Evolutionary conservation across 2,888 invertebrate species (phyloP), one percentile per base, ranked within the genome.

Genomic region (Xanthia icteritia): DNA sequence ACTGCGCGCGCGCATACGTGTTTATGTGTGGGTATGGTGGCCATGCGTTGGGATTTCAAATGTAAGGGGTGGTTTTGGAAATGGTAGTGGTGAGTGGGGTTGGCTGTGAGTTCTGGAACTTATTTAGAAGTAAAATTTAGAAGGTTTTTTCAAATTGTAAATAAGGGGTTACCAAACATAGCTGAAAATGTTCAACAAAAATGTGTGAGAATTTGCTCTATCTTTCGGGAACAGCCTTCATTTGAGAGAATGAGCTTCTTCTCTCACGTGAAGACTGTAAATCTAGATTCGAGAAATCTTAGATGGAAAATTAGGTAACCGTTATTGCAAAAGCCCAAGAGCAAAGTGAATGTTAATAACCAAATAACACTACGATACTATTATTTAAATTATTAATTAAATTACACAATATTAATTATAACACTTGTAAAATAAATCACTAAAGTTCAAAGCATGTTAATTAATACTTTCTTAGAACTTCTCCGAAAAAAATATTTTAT

Each of bases 1-100:
- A 92, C 89, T 84, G 86, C 82, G 80, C 82, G 36, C 45, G 76
- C 88, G 83, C 84, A 88, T 78, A 51, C 11, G 82, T 81, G 78
- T 85, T 82, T 76, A 85, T 81, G 81, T 84, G 82, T 70, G 70
- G 23, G 60, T 84, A 83, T 64, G 74, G 79, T 83, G 80, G 13
- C 84, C 82, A 89, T 80, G 63, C 23, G 20, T 58, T 23, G 3
- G 56, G 20, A 6, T n/a, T n/a, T 5, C 5, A 0, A 13, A 1
- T 42, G n/a, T 2, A 17, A 20, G 31, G 76, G 71, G 56, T 73
- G 27, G 27, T 54, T 54, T 23, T 23, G 54, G 23, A 51, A 8
- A 51, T 23, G 51, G 8, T 51, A 9, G 51, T 51, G 20, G 20
- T 51, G 20, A 51, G 6, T 51, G 51, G 51, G 20, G 51, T 51